Evolutionary conservation across 2,113 vertebrate genomes (phyloP).

Genomic region (Ictalurus punctatus): DNA sequence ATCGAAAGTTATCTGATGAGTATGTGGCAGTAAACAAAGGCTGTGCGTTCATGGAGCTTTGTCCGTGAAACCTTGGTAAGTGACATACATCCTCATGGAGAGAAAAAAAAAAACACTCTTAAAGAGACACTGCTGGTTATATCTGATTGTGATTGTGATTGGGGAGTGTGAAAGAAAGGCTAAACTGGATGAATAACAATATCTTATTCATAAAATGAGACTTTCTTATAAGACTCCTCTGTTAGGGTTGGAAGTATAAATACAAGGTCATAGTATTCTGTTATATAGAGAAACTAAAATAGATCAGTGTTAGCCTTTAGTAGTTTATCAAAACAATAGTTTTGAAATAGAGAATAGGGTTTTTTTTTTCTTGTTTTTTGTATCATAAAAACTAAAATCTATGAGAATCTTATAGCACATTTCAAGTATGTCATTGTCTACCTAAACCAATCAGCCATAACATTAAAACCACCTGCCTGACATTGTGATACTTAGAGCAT

Average conservation of each 20-base stretch:
- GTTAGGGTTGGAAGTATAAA: not conserved
- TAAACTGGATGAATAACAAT: not conserved
- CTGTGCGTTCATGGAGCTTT: slow-evolving; percentile 8
- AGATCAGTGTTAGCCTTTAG: not conserved
- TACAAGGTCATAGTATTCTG: too few relatives aligned
- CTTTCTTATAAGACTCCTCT: too few relatives aligned
- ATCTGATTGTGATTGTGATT: too few relatives aligned
- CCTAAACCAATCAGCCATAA: not conserved
- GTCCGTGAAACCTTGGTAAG: slow-evolving; percentile 2
- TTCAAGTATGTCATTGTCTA: too few relatives aligned
- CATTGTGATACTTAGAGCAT: too few relatives aligned
- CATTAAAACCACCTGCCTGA: not conserved
- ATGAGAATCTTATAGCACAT: too few relatives aligned
- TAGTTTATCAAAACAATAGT: too few relatives aligned
- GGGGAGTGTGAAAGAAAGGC: not conserved
- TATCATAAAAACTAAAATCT: too few relatives aligned
- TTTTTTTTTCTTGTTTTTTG: not conserved
- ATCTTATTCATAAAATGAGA: not conserved
- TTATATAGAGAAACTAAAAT: not conserved
- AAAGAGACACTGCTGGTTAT: not conserved
- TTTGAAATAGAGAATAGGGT: too few relatives aligned
- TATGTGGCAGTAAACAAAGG: slow-evolving; percentile 49
- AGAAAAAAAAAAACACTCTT: not conserved
- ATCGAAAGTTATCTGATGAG: slow-evolving; percentile 51
- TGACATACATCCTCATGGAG: not conserved